Conservation (phyloP, 1,140 invertebrate species). For the Colletes latitarsis region DNA sequence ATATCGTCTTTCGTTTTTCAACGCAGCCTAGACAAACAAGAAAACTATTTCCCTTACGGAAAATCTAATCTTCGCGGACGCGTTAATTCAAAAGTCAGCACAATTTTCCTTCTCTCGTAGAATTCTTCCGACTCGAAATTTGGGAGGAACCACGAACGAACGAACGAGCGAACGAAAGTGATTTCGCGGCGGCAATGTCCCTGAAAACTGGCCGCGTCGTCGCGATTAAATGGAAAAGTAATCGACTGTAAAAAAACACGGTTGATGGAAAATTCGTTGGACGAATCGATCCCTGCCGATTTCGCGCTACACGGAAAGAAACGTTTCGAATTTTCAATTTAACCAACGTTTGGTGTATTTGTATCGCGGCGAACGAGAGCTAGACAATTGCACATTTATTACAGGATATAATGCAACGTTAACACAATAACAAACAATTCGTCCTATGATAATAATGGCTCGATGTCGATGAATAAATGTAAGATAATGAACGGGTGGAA, state of each 20-base stretch:
- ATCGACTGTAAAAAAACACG: constrained; percentile 53
- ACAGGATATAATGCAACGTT: neutral
- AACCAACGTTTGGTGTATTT: neutral
- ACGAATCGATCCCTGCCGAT: neutral
- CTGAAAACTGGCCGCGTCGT: neutral
- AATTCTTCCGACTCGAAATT: too few species aligned
- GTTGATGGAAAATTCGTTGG: neutral
- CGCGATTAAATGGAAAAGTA: constrained; percentile 45
- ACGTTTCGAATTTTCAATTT: neutral
- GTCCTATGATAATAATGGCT: constrained; percentile 5
- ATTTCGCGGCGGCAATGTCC: constrained; percentile 1
- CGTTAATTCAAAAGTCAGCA: neutral
- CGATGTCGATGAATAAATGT: neutral
- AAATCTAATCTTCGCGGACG: neutral
- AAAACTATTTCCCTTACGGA: neutral
- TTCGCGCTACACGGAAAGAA: neutral
- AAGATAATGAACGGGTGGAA: constrained; percentile 7
- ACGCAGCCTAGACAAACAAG: neutral
- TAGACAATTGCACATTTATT: constrained; percentile 26
- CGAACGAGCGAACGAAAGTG: constrained; percentile 3
- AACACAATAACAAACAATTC: neutral
- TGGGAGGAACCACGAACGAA: neutral
- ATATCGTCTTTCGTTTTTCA: neutral
- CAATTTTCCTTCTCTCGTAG: too few species aligned
- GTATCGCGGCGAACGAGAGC: neutral